Percentiles rank a stretch among this genome's conserved stretches.
These are phyloP conservation scores for Habrosyne pyritoides DNA, from an alignment of 2,888 invertebrate genomes.

Conservation along the genomic window DNA sequence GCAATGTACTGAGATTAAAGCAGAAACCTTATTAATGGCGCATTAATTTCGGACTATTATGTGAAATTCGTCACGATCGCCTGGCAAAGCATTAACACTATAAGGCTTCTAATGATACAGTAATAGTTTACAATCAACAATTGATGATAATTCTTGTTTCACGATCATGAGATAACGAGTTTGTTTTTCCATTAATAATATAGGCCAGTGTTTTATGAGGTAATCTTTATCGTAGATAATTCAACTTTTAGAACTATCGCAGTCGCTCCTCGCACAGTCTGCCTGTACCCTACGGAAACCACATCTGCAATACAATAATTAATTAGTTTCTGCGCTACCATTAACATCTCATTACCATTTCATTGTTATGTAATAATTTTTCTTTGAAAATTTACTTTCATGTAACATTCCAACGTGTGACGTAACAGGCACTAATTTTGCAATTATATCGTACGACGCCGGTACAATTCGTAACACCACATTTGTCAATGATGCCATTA, in stretches of 20 bases:
- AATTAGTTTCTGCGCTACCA: background rate
- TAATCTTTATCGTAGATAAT: too few species aligned
- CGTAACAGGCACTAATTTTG: background rate
- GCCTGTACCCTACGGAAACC: background rate
- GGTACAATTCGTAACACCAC: background rate
- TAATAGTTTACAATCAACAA: background rate
- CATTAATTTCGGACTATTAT: background rate
- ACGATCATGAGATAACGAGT: background rate
- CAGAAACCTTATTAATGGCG: background rate
- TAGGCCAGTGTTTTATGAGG: too few species aligned
- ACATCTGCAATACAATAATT: background rate
- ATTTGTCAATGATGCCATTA: conserved; percentile 3
- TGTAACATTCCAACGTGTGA: background rate
- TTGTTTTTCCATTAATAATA: too few species aligned
- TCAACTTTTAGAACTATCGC: too few species aligned
- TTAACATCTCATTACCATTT: background rate
- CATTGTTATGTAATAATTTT: background rate
- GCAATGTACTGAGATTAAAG: background rate
- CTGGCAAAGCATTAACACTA: background rate
- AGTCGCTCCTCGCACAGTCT: background rate
- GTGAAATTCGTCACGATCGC: background rate
- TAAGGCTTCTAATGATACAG: background rate
- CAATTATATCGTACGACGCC: background rate
- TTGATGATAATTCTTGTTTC: background rate
- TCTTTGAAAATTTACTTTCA: background rate